Evolutionary conservation across 2,888 invertebrate species (phyloP), one percentile per base, ranked within the genome.

Genomic region (Agelastica alni): DNA sequence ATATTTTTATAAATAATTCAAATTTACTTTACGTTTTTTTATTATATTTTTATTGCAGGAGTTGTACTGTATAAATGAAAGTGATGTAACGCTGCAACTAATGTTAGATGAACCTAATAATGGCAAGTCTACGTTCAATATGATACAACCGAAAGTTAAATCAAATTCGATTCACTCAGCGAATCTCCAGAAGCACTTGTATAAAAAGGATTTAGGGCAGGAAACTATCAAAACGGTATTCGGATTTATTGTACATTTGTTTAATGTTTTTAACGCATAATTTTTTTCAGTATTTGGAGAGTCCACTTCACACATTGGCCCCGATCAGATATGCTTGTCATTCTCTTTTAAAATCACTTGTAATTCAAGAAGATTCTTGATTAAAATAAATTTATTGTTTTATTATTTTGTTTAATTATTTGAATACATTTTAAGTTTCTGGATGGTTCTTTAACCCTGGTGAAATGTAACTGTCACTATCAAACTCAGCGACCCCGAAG

Each of bases 381-480:
- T 22, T 22, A 20, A 18, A 41, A 46, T 41, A 44, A 20, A 28
- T 83, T 58, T 92, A 74, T 68, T 85, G 83, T 73, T 88, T 87
- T 52, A 28, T 43, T 26, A n/a, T n/a, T n/a, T n/a, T n/a, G n/a
- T n/a, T n/a, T n/a, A n/a, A n/a, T n/a, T n/a, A n/a, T n/a, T n/a
- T n/a, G n/a, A n/a, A n/a, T n/a, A n/a, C n/a, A n/a, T n/a, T n/a
- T n/a, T n/a, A n/a, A n/a, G n/a, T n/a, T n/a, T n/a, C n/a, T n/a
- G n/a, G n/a, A n/a, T n/a, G n/a, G n/a, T n/a, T n/a, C n/a, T n/a
- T n/a, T n/a, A n/a, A n/a, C n/a, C n/a, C n/a, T n/a, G n/a, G n/a
- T n/a, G n/a, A n/a, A n/a, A n/a, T n/a, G n/a, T n/a, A n/a, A n/a
- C n/a, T n/a, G n/a, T n/a, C n/a, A n/a, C n/a, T n/a, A n/a, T n/a